These are phyloP conservation scores for Leptoclinus maculatus DNA, from an alignment of 2,797 vertebrate genomes.

Conservation along the genomic window DNA sequence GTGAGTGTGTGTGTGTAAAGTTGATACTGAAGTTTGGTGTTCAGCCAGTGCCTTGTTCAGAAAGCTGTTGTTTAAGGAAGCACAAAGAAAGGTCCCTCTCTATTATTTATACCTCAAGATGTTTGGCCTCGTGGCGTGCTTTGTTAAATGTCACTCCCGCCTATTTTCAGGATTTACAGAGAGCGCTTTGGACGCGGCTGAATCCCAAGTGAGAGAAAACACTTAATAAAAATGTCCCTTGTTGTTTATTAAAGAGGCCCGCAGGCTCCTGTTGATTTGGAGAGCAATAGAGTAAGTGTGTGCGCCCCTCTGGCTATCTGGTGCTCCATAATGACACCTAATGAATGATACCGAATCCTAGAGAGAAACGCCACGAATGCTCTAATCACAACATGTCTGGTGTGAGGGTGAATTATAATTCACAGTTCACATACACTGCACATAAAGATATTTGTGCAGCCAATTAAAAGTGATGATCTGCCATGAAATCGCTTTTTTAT, in stretches of 20 bases:
- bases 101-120: slow-evolving; percentile 13
- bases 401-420: slow-evolving; percentile 20
- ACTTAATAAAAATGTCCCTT: slow-evolving; percentile 25
- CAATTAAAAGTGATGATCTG: slow-evolving; percentile 55
- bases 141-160: slow-evolving; percentile 17
- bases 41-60: background rate
- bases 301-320: slow-evolving; percentile 37
- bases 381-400: slow-evolving; percentile 37
- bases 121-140: slow-evolving; percentile 7
- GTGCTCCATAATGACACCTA: slow-evolving; percentile 40
- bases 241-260: slow-evolving; percentile 29
- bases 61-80: background rate
- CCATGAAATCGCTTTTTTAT: slow-evolving; percentile 39
- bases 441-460: slow-evolving; percentile 43
- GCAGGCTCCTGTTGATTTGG: slow-evolving; percentile 17
- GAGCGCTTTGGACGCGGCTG: background rate
- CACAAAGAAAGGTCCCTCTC: slow-evolving; percentile 9
- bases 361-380: slow-evolving; percentile 17
- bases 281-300: background rate
- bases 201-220: slow-evolving; percentile 23
- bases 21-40: background rate
- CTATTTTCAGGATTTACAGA: slow-evolving; percentile 15
- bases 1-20: background rate
- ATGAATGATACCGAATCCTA: slow-evolving; percentile 29
- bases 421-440: slow-evolving; percentile 18